Percentiles rank a stretch among this genome's conserved stretches.
phyloP scores from a whole-genome alignment of 2,888 invertebrate genomes.

The Eupithecia insigniata region DNA sequence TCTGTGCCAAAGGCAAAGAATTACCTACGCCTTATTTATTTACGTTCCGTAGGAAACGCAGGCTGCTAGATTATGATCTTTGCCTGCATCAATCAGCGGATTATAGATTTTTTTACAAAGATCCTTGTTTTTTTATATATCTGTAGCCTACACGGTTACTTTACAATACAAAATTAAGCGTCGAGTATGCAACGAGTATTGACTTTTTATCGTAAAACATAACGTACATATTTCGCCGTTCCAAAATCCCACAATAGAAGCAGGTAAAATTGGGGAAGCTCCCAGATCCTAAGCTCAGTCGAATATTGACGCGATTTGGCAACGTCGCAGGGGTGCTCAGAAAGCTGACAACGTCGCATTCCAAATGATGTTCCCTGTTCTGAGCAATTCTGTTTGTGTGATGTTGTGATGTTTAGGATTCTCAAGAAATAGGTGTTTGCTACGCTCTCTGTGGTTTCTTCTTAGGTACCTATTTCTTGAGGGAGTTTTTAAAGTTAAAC shows the following conservation, averaged over 20 bases:
- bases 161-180: no score
- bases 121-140: no score
- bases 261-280: conserved; percentile 66
- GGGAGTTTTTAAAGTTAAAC: no score
- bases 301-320: conserved; percentile 62
- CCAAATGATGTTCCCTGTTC: background rate
- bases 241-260: conserved; percentile 53
- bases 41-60: no score
- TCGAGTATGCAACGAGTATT: background rate
- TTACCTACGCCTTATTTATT: no score
- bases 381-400: background rate
- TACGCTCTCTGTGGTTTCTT: background rate
- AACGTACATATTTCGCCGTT: conserved; percentile 30
- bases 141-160: no score
- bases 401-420: background rate
- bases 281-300: conserved; percentile 30
- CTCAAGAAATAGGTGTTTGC: background rate
- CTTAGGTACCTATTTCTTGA: no score
- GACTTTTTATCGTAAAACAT: background rate
- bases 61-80: no score
- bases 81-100: no score
- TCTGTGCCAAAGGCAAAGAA: no score
- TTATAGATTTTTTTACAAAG: no score
- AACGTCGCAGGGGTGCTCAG: conserved; percentile 60
- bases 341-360: conserved; percentile 40